Conservation (phyloP, 1,140 invertebrate genomes). For the Neotoxoptera formosana region DNA sequence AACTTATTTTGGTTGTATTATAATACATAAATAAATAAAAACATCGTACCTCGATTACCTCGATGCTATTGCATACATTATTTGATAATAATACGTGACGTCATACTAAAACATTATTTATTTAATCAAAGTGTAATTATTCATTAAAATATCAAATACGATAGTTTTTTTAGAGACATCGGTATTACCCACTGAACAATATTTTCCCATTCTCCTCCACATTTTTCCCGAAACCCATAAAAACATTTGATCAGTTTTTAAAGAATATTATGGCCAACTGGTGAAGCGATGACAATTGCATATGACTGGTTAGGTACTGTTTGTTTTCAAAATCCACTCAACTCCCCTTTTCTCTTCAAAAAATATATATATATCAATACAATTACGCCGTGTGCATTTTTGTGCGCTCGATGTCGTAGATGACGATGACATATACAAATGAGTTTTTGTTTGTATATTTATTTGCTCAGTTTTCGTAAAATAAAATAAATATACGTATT, state of each 20-base stretch:
- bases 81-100: not conserved
- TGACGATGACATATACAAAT: not conserved
- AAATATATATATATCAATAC: not conserved
- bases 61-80: not conserved
- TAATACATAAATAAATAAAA: no score
- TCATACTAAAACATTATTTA: not conserved
- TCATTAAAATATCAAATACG: not conserved
- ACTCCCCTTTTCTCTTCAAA: not conserved
- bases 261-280: not conserved
- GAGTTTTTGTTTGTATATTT: not conserved
- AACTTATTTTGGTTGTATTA: no score
- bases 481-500: not conserved
- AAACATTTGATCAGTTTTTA: not conserved
- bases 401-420: not conserved
- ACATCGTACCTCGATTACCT: not conserved
- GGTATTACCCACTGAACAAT: not conserved
- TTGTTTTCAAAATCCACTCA: not conserved
- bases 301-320: not conserved
- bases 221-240: not conserved
- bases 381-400: rapidly evolving
- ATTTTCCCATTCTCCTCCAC: not conserved
- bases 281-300: not conserved
- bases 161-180: not conserved
- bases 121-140: not conserved
- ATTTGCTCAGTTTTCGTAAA: not conserved